Evolutionary conservation across 2,888 invertebrate genomes (phyloP), one percentile per base, ranked within the genome.

Genomic region (Barypeithes pellucidus): DNA sequence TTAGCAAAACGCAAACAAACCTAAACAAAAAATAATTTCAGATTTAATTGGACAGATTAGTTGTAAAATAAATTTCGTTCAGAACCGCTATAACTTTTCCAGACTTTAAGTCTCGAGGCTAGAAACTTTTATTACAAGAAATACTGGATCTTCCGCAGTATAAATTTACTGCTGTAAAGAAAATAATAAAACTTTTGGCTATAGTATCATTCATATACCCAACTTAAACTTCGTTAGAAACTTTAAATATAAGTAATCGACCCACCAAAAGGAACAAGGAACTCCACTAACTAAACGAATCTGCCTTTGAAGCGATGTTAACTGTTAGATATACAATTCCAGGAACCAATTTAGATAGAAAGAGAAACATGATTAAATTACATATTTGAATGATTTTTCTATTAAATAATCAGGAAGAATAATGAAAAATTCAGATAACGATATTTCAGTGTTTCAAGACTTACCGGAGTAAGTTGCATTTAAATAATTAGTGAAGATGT

Each of bases 221-320:
- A 33, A 57, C 33, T 8, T 11, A 57, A 57, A 57, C 33, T 57
- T 57, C 33, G 11, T 57, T 33, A 33, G 54, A 57, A 33, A 57
- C 54, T 57, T 67, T 67, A 59, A 57, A 47, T 67, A 18, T 60
- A 67, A 67, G 47, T 47, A 60, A 29, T 47, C 45, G 24, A 9
- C 5, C 9, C 36, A 59, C n/a, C n/a, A 67, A 24, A 50, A 60
- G 60, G 60, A 60, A 67, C 67, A 67, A 67, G 47, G 43, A 50
- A 33, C 54, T 18, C 54, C 1, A 57, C 16, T 57, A 33, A 33
- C 33, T 33, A 33, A 57, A 57, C 16, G 54, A 57, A 57, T 33
- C 54, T 33, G 54, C 45, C n/a, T 60, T 47, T 54, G 39, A 62
- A 69, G 62, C 33, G 20, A 47, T 61, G 39, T 69, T 61, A 69